Evolutionary conservation across 2,797 vertebrate genomes (phyloP).

Genomic region (Sebastes umbrosus): DNA sequence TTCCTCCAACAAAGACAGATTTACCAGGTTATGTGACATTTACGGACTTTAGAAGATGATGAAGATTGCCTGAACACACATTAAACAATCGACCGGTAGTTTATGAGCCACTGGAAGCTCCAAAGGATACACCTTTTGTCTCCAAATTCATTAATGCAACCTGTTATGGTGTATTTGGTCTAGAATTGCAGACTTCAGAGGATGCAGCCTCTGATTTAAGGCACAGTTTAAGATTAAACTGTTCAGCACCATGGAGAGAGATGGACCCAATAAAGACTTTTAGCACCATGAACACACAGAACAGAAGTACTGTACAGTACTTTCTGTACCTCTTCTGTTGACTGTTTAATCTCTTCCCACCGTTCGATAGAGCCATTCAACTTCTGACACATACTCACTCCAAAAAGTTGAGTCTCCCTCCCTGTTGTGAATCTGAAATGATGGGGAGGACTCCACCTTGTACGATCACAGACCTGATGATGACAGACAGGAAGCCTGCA

Average conservation of each 20-base stretch:
- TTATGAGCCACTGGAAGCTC: neutral
- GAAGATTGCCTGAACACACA: neutral
- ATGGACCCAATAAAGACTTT: neutral
- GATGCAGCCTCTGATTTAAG: neutral
- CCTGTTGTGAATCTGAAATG: slow-evolving; percentile 85
- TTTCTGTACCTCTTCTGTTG: no score
- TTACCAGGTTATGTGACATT: neutral
- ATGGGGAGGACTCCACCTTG: slow-evolving; percentile 86
- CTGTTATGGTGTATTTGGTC: neutral
- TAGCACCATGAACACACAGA: neutral
- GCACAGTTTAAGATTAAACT: neutral
- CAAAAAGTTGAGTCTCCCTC: slow-evolving; percentile 91
- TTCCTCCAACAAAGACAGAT: neutral
- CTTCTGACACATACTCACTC: slow-evolving; percentile 81
- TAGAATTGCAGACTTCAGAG: neutral
- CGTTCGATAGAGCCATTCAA: neutral
- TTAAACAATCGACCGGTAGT: neutral
- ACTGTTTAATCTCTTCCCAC: neutral
- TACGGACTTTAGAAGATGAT: neutral
- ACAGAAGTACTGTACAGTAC: neutral
- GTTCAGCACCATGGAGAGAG: slow-evolving; percentile 1
- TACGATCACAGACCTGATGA: slow-evolving; percentile 83
- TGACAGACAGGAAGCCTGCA: slow-evolving; percentile 90
- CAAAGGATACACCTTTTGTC: neutral
- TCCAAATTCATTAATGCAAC: neutral